phyloP scores from a whole-genome alignment of 2,888 invertebrate species.

The Orthosia gothica region DNA sequence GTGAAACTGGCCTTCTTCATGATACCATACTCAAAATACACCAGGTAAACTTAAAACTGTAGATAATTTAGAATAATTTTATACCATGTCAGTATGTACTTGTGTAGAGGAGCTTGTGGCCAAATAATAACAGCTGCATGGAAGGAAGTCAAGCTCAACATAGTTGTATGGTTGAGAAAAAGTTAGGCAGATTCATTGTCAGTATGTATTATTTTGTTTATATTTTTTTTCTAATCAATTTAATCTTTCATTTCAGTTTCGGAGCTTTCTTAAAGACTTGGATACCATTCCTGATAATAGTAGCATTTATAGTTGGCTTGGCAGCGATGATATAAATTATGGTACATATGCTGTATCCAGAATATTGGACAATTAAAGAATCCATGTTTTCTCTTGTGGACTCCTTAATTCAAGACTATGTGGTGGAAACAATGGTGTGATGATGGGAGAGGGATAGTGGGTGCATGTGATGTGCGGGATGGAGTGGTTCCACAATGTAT shows the following conservation, averaged over 20 bases:
- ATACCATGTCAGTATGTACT: not conserved
- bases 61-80: constrained; percentile 2
- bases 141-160: no score
- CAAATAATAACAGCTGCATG: no score
- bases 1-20: constrained; percentile 96
- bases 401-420: constrained; percentile 27
- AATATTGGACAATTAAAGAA: constrained; percentile 1
- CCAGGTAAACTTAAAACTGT: constrained; percentile 89
- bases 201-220: no score
- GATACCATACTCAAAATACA: constrained; percentile 94
- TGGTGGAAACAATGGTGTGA: constrained; percentile 49
- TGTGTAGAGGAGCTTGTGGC: no score
- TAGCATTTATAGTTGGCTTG: constrained; percentile 82
- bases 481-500: constrained; percentile 1
- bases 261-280: constrained; percentile 95
- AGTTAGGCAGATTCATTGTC: no score
- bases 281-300: constrained; percentile 94
- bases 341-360: not conserved
- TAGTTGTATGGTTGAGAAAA: no score
- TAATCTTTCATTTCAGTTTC: constrained; percentile 84
- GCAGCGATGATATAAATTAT: constrained; percentile 79
- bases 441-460: constrained; percentile 16
- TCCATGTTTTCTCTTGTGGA: constrained; percentile 34
- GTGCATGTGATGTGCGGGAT: constrained; percentile 3
- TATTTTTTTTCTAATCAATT: not conserved